These are phyloP conservation scores for Protobothrops mucrosquamatus DNA, from an alignment of 2,113 vertebrate genomes.

Conservation along the genomic window DNA sequence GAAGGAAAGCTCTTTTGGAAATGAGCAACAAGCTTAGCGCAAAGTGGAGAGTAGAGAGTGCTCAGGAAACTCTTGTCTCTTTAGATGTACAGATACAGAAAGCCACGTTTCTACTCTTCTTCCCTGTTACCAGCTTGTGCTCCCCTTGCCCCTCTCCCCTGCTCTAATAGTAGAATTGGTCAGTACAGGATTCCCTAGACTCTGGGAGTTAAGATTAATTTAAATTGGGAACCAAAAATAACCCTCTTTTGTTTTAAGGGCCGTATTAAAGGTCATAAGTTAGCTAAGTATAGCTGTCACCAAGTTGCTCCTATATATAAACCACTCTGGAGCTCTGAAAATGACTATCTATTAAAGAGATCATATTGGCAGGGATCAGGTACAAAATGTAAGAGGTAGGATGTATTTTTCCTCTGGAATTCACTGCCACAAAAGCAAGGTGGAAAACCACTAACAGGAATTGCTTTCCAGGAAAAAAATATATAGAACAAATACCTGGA, in stretches of 20 bases:
- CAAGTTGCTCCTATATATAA: slow-evolving; percentile 69
- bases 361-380: slow-evolving; percentile 21
- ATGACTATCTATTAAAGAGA: slow-evolving; percentile 43
- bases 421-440: background rate
- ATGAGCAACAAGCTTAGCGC: background rate
- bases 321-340: slow-evolving; percentile 28
- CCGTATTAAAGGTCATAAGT: slow-evolving; percentile 72
- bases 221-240: slow-evolving; percentile 47
- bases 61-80: background rate
- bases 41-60: background rate
- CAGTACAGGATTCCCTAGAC: background rate
- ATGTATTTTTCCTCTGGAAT: background rate
- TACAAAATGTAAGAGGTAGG: background rate
- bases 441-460: background rate
- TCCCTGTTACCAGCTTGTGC: background rate
- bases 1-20: background rate
- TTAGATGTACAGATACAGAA: background rate
- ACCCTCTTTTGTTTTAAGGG: slow-evolving; percentile 40
- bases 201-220: slow-evolving; percentile 35
- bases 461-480: background rate
- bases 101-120: background rate
- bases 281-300: slow-evolving; percentile 74
- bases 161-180: background rate
- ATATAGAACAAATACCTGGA: background rate
- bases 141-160: background rate